These are phyloP conservation scores for Rhombomys opimus DNA, from an alignment of 2,113 vertebrate species.

Conservation along the genomic window DNA sequence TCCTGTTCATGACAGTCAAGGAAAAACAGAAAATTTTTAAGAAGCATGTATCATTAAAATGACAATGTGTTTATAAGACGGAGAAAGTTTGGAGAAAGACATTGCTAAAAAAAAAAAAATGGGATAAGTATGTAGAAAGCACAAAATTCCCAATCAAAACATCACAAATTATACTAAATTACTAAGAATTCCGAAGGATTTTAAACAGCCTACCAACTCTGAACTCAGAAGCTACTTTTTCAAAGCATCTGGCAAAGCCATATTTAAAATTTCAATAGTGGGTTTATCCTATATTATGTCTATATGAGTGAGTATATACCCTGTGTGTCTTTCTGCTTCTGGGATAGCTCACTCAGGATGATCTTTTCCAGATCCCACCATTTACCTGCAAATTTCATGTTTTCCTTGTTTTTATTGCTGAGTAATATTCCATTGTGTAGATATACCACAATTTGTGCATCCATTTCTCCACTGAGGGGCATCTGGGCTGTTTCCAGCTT, in stretches of 20 bases:
- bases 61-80: not conserved
- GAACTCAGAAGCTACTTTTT: not conserved
- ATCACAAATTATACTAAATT: not conserved
- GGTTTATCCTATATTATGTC: not conserved
- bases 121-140: not conserved
- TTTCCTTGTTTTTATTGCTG: too few species aligned
- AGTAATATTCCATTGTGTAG: too few species aligned
- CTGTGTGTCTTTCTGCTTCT: too few species aligned
- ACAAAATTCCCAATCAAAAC: constrained; percentile 20
- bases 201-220: not conserved
- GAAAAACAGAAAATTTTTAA: not conserved
- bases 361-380: too few species aligned
- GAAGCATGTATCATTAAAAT: not conserved
- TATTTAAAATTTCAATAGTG: not conserved
- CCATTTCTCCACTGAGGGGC: too few species aligned
- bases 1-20: not conserved
- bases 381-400: too few species aligned
- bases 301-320: too few species aligned
- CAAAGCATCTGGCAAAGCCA: not conserved
- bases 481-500: too few species aligned
- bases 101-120: not conserved
- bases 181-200: not conserved
- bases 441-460: too few species aligned
- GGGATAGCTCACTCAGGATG: too few species aligned
- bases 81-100: not conserved